phyloP scores from a whole-genome alignment of 2,113 vertebrate genomes.

The Alectura lathami region DNA sequence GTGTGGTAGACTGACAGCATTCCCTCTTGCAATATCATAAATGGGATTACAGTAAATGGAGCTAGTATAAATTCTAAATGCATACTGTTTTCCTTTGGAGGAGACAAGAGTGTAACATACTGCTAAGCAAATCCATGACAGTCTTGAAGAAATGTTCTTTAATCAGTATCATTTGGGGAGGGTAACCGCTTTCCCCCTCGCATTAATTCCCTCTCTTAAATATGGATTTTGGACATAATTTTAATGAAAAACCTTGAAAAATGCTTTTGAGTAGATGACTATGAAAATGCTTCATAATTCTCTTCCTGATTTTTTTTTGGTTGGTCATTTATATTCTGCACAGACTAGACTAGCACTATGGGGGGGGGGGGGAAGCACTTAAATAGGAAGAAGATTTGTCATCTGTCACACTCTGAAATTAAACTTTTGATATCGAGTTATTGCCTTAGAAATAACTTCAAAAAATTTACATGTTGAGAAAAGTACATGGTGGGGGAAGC shows the following conservation, averaged over 20 bases:
- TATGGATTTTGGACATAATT: neutral
- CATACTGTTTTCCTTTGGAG: neutral
- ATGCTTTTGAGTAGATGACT: neutral
- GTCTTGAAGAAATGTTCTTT: neutral
- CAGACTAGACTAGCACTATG: slow-evolving; percentile 52
- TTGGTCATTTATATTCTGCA: slow-evolving; percentile 15
- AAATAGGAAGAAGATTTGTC: slow-evolving; percentile 58
- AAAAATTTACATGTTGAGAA: slow-evolving; percentile 37
- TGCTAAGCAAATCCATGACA: neutral
- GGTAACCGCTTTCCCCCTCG: neutral
- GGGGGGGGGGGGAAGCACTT: slow-evolving; percentile 59
- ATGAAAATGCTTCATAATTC: neutral
- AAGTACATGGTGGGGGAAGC: slow-evolving; percentile 48
- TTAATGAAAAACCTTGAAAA: slow-evolving; percentile 44
- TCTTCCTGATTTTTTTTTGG: neutral
- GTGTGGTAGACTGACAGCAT: neutral
- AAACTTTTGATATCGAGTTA: slow-evolving; percentile 42
- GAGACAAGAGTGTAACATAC: neutral
- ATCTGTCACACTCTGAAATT: slow-evolving; percentile 62
- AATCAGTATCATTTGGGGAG: neutral
- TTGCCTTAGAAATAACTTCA: slow-evolving; percentile 58
- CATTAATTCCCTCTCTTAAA: neutral
- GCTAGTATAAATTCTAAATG: neutral
- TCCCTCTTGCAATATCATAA: neutral
- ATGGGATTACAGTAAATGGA: neutral